A percentile compares a stretch with the other conserved stretches of the same genome.
Conservation (phyloP, 2,888 invertebrate species). For the Oligia latruncula region DNA sequence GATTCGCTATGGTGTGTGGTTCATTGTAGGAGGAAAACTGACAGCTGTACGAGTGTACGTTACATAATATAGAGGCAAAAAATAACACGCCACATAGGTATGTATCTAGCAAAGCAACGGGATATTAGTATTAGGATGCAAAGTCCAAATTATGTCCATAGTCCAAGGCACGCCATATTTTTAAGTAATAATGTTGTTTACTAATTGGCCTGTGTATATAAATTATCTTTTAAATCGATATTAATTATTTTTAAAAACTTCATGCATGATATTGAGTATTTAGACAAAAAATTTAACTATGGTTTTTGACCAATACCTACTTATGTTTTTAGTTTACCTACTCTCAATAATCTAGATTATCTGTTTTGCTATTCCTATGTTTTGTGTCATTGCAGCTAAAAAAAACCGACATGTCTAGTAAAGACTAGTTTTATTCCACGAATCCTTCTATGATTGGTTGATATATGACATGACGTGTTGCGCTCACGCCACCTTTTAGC, state of each 20-base stretch:
- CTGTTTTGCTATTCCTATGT: not conserved
- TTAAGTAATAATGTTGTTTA: conserved; percentile 1
- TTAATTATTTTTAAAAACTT: not conserved
- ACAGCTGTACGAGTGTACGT: conserved; percentile 10
- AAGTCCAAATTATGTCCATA: conserved; percentile 14
- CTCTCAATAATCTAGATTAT: not conserved
- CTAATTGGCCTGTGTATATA: conserved; percentile 3
- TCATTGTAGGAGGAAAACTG: conserved; percentile 30
- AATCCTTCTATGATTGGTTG: conserved; percentile 49
- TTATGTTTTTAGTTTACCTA: not conserved
- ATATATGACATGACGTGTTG: conserved; percentile 46
- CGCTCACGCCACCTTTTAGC: conserved; percentile 47
- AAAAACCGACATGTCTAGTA: conserved; percentile 13
- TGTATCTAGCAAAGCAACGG: conserved; percentile 13
- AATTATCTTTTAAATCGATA: conserved; percentile 15
- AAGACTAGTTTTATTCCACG: conserved; percentile 26
- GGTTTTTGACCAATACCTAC: not conserved
- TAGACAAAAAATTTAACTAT: too few relatives aligned
- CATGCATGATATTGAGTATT: too few relatives aligned
- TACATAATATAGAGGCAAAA: conserved; percentile 7
- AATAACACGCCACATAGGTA: not conserved
- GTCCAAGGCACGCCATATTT: conserved; percentile 10
- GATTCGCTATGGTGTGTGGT: conserved; percentile 35
- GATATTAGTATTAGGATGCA: conserved; percentile 16
- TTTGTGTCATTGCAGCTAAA: not conserved